Evolutionary conservation across 2,888 invertebrate genomes (phyloP).

Genomic region (Dynastes hyllus): DNA sequence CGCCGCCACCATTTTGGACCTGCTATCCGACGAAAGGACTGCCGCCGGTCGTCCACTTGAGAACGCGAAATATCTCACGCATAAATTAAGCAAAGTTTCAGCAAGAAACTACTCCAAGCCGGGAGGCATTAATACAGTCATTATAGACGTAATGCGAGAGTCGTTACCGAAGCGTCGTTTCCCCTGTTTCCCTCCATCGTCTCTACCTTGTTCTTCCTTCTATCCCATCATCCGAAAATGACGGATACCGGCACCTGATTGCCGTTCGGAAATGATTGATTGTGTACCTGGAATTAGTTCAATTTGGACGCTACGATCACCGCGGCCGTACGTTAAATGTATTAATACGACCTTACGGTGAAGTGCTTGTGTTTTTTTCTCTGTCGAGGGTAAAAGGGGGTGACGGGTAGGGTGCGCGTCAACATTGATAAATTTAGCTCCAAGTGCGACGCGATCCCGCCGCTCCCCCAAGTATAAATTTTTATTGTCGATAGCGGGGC

Average conservation of each 20-base stretch:
- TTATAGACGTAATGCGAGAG: slow-evolving; percentile 64
- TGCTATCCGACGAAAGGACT: slow-evolving; percentile 51
- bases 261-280: slow-evolving; percentile 66
- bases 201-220: neutral
- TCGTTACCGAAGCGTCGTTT: slow-evolving; percentile 57
- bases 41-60: slow-evolving; percentile 62
- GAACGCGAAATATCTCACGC: slow-evolving; percentile 69
- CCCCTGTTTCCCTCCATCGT: slow-evolving; percentile 12
- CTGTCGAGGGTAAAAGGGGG: neutral
- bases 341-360: slow-evolving; percentile 46
- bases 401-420: slow-evolving; percentile 13
- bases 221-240: slow-evolving; percentile 61
- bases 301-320: slow-evolving; percentile 58
- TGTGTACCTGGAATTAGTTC: slow-evolving; percentile 65
- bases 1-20: slow-evolving; percentile 5
- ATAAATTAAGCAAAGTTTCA: slow-evolving; percentile 70
- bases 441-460: neutral
- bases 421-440: slow-evolving; percentile 41
- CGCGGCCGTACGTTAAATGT: slow-evolving; percentile 39
- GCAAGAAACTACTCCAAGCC: slow-evolving; percentile 69
- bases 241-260: slow-evolving; percentile 67
- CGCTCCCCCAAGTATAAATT: slow-evolving; percentile 35
- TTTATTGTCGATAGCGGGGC: slow-evolving; percentile 35
- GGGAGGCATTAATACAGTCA: slow-evolving; percentile 68
- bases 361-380: slow-evolving; percentile 38